Evolutionary conservation across 2,888 invertebrate species (phyloP), one percentile per base, ranked within the genome.

Genomic region (Drosophila barbarae): DNA sequence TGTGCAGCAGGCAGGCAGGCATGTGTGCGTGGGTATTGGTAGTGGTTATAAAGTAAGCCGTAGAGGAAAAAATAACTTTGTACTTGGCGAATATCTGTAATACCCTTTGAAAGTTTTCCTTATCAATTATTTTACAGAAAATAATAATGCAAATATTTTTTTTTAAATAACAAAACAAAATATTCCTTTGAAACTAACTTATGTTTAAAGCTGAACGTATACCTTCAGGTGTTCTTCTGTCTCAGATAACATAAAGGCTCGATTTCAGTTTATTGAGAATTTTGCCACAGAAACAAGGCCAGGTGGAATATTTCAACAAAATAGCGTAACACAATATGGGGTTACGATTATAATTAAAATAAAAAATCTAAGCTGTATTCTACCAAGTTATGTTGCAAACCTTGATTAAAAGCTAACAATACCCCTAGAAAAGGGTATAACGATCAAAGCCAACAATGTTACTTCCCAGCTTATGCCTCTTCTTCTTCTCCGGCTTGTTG

Each of bases 381-480:
- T 3, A 21, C 2, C 21, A 21, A 21, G 21, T 21, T 21, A 3
- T 21, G 21, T 21, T 2, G 3, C 21, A 21, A 21, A 21, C 21
- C 3, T 21, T 21, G 21, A 21, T 23, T 23, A 23, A 23, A 23
- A 23, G 5, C 23, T 9, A 28, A 26, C 9, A 32, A 21, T 18
- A 46, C 46, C 30, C 13, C 7, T 1, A 0, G 5, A 4, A 46
- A 28, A 46, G 46, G 18, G 46, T 46, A 46, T 9, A 23, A 32
- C 30, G 46, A 46, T 46, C 46, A 50, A 50, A 36, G 69, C 41
- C 57, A 67, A 49, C 53, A 74, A 55, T 59, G 59, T 60, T 59
- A 60, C 59, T 46, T 59, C 46, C 59, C 59, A 38, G 42, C 59
- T 59, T 42, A 30, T 39, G 30, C 30, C 23, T 39, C 52, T 39